Percentiles rank a stretch among this genome's conserved stretches.
These are phyloP conservation scores for Phocides pigmalion DNA, from an alignment of 1,140 invertebrate species.

Conservation along the genomic window DNA sequence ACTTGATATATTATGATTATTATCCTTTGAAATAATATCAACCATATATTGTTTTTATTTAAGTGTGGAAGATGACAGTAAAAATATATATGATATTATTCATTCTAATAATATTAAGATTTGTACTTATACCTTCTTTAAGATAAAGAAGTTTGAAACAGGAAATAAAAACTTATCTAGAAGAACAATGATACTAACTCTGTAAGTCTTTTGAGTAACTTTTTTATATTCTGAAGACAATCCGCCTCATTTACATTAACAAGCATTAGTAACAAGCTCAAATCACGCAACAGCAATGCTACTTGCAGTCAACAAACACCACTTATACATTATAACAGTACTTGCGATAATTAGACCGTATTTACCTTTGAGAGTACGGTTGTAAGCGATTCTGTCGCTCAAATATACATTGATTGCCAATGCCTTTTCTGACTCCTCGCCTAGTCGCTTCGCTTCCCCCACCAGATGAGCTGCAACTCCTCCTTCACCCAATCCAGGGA, in stretches of 20 bases:
- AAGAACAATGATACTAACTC: too few species aligned
- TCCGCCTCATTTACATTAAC: slow-evolving; percentile 4
- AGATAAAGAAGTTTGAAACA: too few species aligned
- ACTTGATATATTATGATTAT: too few species aligned
- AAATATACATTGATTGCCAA: slow-evolving; percentile 73
- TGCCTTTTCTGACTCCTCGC: slow-evolving; percentile 70
- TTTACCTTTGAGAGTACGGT: slow-evolving; percentile 70
- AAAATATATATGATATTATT: too few species aligned
- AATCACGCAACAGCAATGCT: slow-evolving; percentile 19
- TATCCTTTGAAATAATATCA: too few species aligned
- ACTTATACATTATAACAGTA: slow-evolving; percentile 38
- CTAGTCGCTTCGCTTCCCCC: slow-evolving; percentile 60
- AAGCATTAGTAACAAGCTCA: neutral
- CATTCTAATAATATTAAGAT: too few species aligned
- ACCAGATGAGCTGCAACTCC: slow-evolving; percentile 59
- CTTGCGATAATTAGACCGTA: slow-evolving; percentile 21
- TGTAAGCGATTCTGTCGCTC: slow-evolving; percentile 72
- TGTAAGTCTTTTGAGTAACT: neutral
- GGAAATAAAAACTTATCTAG: too few species aligned
- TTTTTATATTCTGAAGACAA: slow-evolving; percentile 3
- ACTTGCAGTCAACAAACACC: slow-evolving; percentile 20
- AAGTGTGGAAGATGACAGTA: too few species aligned
- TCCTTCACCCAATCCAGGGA: slow-evolving; percentile 69
- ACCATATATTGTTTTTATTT: too few species aligned
- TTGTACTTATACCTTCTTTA: too few species aligned